Evolutionary conservation across 1,140 invertebrate species (phyloP), one percentile per base, ranked within the genome.

Genomic region (Habropoda laboriosa): DNA sequence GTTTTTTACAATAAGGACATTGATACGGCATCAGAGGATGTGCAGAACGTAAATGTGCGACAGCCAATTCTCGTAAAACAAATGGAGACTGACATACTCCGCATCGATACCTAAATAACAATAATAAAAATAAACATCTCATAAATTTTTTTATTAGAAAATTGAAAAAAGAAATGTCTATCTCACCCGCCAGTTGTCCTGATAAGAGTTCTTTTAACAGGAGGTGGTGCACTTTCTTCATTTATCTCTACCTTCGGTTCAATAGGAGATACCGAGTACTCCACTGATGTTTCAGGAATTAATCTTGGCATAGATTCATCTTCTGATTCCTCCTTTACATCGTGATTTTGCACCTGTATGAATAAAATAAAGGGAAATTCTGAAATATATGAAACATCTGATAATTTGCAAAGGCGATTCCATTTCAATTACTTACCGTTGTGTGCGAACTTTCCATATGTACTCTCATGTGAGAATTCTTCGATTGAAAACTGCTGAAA

Each of bases 21-120:
- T 91, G 90, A 83, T 90, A 91, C 60, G 90, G 89, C 86, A 91
- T 91, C 8, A 88, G 32, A 3, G 90, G 90, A 79, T 91, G 90
- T 53, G 90, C 90, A 27, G 90, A 91, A 64, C 89, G 86, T n/a
- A 91, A 80, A 79, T 91, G 90, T 21, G 90, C 90, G 0, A 91
- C 87, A 18, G 90, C 90, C 58, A 91, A 61, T 61, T 91, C 90
- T 3, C 90, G 82, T 21, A 87, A 82, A 8, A 91, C 86, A 51
- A 91, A 91, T 13, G 90, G 90, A 24, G 90, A 91, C 16, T 90
- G 87, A 49, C 90, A 91, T 18, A 91, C 89, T 12, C 90, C 90
- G 30, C 90, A 91, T 16, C 90, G 90, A 83, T 88, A 90, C 58
- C 90, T 91, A 53, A 13, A 87, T 80, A 53, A 49, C 27, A 72